Conservation (phyloP, 2,797 vertebrate genomes). For the Fringilla coelebs region DNA sequence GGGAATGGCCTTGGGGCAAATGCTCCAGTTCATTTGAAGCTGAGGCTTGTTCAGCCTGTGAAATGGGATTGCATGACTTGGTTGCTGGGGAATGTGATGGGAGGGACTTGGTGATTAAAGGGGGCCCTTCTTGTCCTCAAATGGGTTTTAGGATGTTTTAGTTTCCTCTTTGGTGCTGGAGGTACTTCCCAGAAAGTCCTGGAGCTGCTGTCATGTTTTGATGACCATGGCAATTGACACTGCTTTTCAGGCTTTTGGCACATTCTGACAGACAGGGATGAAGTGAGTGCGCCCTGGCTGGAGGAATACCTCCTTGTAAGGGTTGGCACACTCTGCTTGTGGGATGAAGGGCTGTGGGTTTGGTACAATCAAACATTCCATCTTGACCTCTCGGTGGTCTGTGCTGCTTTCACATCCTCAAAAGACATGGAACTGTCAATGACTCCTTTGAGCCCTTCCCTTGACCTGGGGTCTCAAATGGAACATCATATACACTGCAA, state of each 20-base stretch:
- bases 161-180: conserved; percentile 28
- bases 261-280: background rate
- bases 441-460: background rate
- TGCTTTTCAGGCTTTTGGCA: background rate
- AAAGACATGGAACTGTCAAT: background rate
- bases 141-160: conserved; percentile 39
- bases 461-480: background rate
- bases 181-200: conserved; percentile 34
- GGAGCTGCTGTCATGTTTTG: conserved; percentile 51
- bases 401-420: background rate
- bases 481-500: no score
- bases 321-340: background rate
- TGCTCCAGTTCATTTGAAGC: conserved; percentile 64
- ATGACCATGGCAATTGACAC: background rate
- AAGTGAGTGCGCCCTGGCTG: background rate
- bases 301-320: background rate
- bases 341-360: background rate
- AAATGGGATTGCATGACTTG: conserved; percentile 62
- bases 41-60: conserved; percentile 56
- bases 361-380: background rate
- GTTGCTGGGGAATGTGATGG: conserved; percentile 43
- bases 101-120: conserved; percentile 62
- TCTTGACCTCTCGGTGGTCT: background rate
- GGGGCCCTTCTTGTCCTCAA: conserved; percentile 44
- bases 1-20: conserved; percentile 54